Evolutionary conservation across 2,888 invertebrate species (phyloP).

Genomic region (Frankliniella intonsa): DNA sequence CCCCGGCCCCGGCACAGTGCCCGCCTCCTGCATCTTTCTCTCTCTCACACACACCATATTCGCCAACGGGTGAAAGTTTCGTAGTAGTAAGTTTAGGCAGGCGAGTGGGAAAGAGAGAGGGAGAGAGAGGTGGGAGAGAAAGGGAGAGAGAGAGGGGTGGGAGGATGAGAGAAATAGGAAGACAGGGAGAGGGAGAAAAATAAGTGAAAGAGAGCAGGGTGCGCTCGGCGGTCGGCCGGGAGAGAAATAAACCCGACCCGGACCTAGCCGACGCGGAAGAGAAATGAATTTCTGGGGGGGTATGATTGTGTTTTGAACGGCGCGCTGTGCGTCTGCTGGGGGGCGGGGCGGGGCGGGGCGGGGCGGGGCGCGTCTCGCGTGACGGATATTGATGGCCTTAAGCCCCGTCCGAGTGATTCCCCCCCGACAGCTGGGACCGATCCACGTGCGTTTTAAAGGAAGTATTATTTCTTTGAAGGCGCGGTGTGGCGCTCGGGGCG

Average conservation of each 20-base stretch:
- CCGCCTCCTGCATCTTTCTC: too few species aligned
- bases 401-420: slow-evolving; percentile 11
- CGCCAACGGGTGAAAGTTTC: not conserved
- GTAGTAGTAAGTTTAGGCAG: not conserved
- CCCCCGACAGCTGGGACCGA: slow-evolving; percentile 7
- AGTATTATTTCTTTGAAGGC: not conserved
- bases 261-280: slow-evolving; percentile 3
- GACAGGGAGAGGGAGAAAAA: not conserved
- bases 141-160: not conserved
- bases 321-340: not conserved
- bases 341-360: not conserved
- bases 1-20: too few species aligned
- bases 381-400: slow-evolving; percentile 24
- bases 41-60: not conserved
- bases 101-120: not conserved
- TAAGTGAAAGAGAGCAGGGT: not conserved
- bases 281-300: not conserved
- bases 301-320: slow-evolving; percentile 17
- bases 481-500: not conserved
- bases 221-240: not conserved
- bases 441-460: not conserved
- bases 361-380: not conserved
- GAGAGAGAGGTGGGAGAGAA: not conserved
- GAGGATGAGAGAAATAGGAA: not conserved
- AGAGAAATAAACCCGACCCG: not conserved